phyloP scores from a whole-genome alignment of 2,797 vertebrate species.

The Setipinna tenuifilis region DNA sequence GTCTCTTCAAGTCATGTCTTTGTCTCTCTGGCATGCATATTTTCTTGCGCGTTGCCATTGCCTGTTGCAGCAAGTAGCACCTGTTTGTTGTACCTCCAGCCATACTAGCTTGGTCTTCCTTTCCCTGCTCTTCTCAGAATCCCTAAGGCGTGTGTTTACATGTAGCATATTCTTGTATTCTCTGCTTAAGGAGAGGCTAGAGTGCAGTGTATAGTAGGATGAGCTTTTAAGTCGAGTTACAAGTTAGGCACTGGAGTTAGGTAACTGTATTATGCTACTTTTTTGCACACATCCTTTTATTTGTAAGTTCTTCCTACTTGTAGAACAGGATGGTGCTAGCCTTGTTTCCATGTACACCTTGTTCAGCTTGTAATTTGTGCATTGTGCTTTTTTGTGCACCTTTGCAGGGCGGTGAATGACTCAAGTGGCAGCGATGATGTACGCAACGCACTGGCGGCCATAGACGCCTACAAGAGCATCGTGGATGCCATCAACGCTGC shows the following conservation, averaged over 20 bases:
- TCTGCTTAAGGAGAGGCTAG: background rate
- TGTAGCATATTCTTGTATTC: background rate
- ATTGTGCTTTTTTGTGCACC: background rate
- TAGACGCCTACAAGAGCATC: conserved; percentile 90
- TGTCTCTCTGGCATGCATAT: background rate
- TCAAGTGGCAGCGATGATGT: conserved; percentile 81
- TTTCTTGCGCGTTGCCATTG: background rate
- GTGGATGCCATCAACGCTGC: conserved; percentile 87
- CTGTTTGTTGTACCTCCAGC: background rate
- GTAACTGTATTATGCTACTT: background rate
- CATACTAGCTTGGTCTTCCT: background rate
- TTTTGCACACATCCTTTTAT: background rate
- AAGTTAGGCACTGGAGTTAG: too few species aligned
- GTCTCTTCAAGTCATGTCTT: background rate
- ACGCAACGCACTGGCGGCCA: conserved; percentile 83
- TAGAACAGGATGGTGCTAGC: background rate
- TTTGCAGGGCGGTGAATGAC: conserved; percentile 80
- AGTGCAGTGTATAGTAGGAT: background rate
- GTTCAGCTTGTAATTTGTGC: background rate
- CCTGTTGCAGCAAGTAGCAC: background rate
- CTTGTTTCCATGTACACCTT: background rate
- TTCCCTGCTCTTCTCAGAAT: background rate
- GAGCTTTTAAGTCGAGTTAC: background rate
- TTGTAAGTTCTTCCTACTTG: background rate
- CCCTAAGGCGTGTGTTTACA: background rate